Conservation (phyloP, 2,888 invertebrate species). For the Schrankia costaestrigalis region DNA sequence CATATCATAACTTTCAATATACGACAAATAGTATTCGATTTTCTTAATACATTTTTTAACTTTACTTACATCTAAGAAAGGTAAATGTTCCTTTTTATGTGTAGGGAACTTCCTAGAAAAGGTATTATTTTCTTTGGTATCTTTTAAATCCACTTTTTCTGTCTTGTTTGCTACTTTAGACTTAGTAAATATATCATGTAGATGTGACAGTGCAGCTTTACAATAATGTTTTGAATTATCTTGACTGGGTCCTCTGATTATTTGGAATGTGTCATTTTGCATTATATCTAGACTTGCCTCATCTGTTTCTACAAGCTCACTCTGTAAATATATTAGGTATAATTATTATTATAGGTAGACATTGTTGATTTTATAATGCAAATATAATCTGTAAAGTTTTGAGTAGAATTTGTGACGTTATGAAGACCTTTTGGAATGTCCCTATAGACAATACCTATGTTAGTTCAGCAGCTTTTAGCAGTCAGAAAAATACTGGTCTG, state of each 20-base stretch:
- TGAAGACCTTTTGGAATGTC: too few relatives aligned
- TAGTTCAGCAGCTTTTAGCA: too few relatives aligned
- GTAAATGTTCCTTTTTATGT: conserved; percentile 67
- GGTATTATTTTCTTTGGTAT: conserved; percentile 29
- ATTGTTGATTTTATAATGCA: too few relatives aligned
- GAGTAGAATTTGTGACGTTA: too few relatives aligned
- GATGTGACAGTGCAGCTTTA: conserved; percentile 84
- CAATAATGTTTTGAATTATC: conserved; percentile 80
- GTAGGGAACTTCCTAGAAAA: conserved; percentile 82
- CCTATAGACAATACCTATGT: too few relatives aligned
- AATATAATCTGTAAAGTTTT: too few relatives aligned
- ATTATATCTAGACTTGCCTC: conserved; percentile 79
- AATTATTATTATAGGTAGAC: too few relatives aligned
- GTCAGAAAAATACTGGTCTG: too few relatives aligned
- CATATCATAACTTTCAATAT: conserved; percentile 70
- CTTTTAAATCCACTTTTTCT: conserved; percentile 23
- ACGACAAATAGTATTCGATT: conserved; percentile 87
- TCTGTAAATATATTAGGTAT: conserved; percentile 61
- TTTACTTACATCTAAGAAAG: conserved; percentile 74
- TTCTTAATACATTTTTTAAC: conserved; percentile 82
- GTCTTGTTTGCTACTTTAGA: conserved; percentile 52
- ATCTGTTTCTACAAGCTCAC: conserved; percentile 78
- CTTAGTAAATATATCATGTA: conserved; percentile 75
- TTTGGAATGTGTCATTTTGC: conserved; percentile 80
- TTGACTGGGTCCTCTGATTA: conserved; percentile 82